These are phyloP conservation scores for Vespertilio murinus DNA, from an alignment of 2,797 vertebrate genomes.

Conservation along the genomic window DNA sequence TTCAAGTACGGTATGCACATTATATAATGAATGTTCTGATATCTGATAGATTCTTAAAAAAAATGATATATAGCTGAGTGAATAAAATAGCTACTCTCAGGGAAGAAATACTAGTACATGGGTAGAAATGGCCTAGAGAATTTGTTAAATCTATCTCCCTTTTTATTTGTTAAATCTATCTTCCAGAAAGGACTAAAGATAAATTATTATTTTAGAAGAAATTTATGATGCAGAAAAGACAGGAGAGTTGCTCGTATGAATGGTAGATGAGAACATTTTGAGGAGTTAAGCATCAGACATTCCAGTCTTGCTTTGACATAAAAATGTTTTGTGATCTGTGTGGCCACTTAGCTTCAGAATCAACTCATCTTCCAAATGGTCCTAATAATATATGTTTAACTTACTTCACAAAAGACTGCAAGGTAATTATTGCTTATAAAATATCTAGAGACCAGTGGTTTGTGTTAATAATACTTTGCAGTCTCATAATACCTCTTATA, in stretches of 20 bases:
- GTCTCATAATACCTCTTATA: conserved; percentile 49
- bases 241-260: not conserved
- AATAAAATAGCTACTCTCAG: not conserved
- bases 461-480: conserved; percentile 67
- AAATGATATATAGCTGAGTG: not conserved
- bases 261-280: not conserved
- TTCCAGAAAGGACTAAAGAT: not conserved
- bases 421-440: conserved; percentile 69
- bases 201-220: conserved; percentile 22
- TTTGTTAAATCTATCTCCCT: not conserved
- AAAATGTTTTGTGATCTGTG: conserved; percentile 51
- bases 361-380: conserved; percentile 49
- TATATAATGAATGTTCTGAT: not conserved
- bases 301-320: not conserved
- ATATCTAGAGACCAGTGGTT: conserved; percentile 57
- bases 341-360: not conserved
- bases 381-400: conserved; percentile 59
- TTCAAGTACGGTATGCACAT: not conserved
- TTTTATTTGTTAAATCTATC: not conserved
- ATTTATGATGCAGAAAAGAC: not conserved
- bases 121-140: not conserved
- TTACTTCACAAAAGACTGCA: conserved; percentile 47
- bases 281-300: not conserved
- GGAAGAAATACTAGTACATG: not conserved
- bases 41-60: not conserved